These are phyloP conservation scores for Hemaris fuciformis DNA, from an alignment of 2,888 invertebrate species.

Conservation along the genomic window DNA sequence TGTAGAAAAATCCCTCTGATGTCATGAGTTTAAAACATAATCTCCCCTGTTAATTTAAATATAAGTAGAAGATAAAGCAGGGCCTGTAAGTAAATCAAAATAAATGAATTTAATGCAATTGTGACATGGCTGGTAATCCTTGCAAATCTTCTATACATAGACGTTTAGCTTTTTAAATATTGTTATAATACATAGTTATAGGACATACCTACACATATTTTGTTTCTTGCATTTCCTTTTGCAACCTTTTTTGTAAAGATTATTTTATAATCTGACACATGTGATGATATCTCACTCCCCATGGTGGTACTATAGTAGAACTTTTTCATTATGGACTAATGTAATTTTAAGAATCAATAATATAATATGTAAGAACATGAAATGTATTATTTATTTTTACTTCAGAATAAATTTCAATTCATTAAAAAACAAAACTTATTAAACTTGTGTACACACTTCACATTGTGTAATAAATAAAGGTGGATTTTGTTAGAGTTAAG, in stretches of 20 bases:
- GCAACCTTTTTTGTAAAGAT: not conserved
- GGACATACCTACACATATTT: too few species aligned
- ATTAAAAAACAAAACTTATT: too few species aligned
- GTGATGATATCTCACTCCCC: not conserved
- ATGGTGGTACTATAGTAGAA: slow-evolving; percentile 11
- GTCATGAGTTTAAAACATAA: not conserved
- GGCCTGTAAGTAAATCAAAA: not conserved
- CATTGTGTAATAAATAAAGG: too few species aligned
- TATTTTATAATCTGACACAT: not conserved
- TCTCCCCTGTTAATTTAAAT: not conserved
- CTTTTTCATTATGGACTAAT: slow-evolving; percentile 14
- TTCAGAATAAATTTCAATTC: not conserved
- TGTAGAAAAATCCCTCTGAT: not conserved
- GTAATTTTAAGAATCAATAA: slow-evolving; percentile 30
- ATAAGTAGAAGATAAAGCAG: not conserved
- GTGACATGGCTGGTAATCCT: not conserved
- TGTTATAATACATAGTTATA: too few species aligned
- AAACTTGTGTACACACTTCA: too few species aligned
- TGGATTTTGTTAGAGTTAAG: too few species aligned
- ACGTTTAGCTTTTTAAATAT: too few species aligned
- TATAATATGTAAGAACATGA: slow-evolving; percentile 22
- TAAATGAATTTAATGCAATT: not conserved
- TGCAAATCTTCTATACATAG: not conserved
- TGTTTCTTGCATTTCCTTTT: not conserved
- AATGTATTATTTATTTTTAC: not conserved